Conservation (phyloP, 2,888 invertebrate species). For the Rhyacophila evoluta region DNA sequence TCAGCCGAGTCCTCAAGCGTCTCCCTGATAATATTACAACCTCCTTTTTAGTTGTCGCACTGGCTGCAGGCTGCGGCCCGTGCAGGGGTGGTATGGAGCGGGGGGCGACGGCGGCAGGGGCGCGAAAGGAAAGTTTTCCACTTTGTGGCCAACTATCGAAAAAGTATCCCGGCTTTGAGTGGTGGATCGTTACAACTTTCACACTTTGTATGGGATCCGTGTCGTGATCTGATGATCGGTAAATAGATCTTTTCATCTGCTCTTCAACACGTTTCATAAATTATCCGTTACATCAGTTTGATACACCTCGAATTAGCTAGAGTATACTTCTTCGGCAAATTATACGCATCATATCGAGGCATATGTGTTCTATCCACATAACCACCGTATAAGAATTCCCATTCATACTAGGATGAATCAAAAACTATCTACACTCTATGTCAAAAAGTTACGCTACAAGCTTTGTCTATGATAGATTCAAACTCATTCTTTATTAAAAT, state of each 20-base stretch:
- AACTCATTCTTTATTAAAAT: too few species aligned
- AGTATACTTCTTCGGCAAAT: not conserved
- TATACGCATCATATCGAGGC: too few species aligned
- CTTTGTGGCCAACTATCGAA: constrained; percentile 22
- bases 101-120: not conserved
- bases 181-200: constrained; percentile 13
- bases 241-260: not conserved
- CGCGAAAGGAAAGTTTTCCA: not conserved
- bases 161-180: constrained; percentile 10
- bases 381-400: too few species aligned
- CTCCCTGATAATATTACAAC: not conserved
- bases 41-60: not conserved
- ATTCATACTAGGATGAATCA: too few species aligned
- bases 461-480: too few species aligned
- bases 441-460: too few species aligned
- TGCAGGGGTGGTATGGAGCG: too few species aligned
- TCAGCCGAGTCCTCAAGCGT: not conserved
- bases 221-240: not conserved
- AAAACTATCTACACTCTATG: too few species aligned
- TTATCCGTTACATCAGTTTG: not conserved
- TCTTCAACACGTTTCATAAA: not conserved
- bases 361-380: too few species aligned
- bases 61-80: too few species aligned
- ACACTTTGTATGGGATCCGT: not conserved
- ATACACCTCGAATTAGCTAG: not conserved